phyloP scores from a whole-genome alignment of 2,797 vertebrate species.

The Cynodonichthys magdalenae region DNA sequence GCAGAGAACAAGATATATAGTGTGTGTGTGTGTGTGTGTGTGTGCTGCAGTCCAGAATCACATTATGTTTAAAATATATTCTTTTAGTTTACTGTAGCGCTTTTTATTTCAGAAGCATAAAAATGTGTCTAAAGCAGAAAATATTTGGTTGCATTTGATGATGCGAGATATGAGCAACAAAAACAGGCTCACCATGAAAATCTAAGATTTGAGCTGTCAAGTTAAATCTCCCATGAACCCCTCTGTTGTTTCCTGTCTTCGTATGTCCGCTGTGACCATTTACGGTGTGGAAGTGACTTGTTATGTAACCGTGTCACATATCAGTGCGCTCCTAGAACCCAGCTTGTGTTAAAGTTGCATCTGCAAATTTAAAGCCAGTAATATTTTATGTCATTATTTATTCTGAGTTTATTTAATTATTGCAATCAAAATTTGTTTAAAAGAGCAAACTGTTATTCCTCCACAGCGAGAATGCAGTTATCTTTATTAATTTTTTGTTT shows the following conservation, averaged over 20 bases:
- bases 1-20: slow-evolving; percentile 5
- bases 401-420: too few relatives aligned
- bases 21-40: not conserved
- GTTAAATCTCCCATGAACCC: slow-evolving; percentile 2
- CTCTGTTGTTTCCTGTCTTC: slow-evolving; percentile 9
- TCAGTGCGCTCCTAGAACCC: slow-evolving; percentile 1
- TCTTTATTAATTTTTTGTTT: not conserved
- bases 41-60: slow-evolving; percentile 1
- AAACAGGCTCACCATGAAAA: not conserved
- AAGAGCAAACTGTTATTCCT: not conserved
- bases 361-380: not conserved
- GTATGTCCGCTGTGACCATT: slow-evolving; percentile 19
- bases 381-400: not conserved
- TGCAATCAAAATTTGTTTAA: slow-evolving; percentile 7
- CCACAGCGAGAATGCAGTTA: not conserved
- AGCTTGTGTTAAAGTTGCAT: not conserved
- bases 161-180: not conserved
- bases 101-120: not conserved
- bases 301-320: slow-evolving; percentile 30
- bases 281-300: slow-evolving; percentile 8
- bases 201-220: not conserved
- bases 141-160: not conserved
- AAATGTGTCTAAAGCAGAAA: not conserved
- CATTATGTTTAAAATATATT: not conserved
- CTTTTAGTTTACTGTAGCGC: not conserved